Evolutionary conservation across 2,113 vertebrate species (phyloP).

Genomic region (Coracopsis vasa): DNA sequence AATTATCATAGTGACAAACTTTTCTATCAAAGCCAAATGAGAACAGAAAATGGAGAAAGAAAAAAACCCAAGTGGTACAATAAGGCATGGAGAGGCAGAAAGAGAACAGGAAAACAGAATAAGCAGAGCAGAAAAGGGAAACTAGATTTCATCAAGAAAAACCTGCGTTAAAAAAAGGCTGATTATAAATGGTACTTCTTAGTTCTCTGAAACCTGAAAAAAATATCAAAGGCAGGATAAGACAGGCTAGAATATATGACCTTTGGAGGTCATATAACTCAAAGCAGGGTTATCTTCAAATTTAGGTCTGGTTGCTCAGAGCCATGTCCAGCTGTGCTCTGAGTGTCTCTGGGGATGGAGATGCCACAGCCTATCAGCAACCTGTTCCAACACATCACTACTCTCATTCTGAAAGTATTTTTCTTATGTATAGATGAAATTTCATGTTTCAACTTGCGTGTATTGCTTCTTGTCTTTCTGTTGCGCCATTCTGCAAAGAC

Average conservation of each 20-base stretch:
- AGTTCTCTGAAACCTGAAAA: not conserved
- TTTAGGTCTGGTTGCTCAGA: not conserved
- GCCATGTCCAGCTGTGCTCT: not conserved
- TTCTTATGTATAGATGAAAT: not conserved
- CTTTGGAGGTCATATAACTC: not conserved
- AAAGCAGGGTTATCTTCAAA: not conserved
- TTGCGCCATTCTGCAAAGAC: not conserved
- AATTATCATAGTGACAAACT: not conserved
- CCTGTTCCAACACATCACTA: not conserved
- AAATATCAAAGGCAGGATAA: not conserved
- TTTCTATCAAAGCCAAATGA: not conserved
- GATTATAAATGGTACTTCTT: not conserved
- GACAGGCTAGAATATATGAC: not conserved
- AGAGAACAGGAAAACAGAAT: not conserved
- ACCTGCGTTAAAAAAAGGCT: not conserved
- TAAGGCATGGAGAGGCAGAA: not conserved
- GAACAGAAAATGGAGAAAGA: not conserved
- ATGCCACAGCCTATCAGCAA: not conserved
- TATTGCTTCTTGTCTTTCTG: not conserved
- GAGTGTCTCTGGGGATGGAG: not conserved
- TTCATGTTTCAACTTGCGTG: not conserved
- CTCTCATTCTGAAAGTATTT: not conserved
- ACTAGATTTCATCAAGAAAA: not conserved
- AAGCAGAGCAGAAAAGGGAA: not conserved
- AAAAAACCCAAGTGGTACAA: not conserved